Evolutionary conservation across 2,888 invertebrate genomes (phyloP), one percentile per base, ranked within the genome.

Genomic region (Epsilonema sp.): DNA sequence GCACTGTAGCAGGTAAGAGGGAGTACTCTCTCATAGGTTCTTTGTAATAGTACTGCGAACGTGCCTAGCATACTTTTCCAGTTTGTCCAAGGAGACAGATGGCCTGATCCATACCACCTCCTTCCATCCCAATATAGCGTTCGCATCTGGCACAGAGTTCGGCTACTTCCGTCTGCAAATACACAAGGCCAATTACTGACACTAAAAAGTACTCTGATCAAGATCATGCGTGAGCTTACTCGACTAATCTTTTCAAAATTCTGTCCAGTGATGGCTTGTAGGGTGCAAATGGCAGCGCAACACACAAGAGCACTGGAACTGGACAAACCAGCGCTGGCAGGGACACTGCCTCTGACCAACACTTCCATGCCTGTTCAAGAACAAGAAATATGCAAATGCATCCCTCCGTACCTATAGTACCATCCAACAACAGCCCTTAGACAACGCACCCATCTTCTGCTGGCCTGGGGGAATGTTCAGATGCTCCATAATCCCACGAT

Each of bases 61-160:
- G n/a, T n/a, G n/a, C n/a, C n/a, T n/a, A n/a, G n/a, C n/a, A 11
- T 40, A 42, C 31, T 41, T 13, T 44, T 37, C 31, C 31, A 19
- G n/a, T 53, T 45, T 70, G 76, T 2, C 83, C 94, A 38, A 92
- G 74, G 67, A 90, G 84, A 45, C 86, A 87, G 59, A 92, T 90
- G 0, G 97, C 92, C 70, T 99, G 97, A 69, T 99, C 97, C 97
- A 99, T 99, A 51, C 97, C 97, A 37, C 97, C 97, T 23, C 97
- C 94, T 68, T 87, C 81, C 1, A 94, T 92, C 22, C 97, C 97
- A 56, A 99, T 89, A 59, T 83, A 84, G 53, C 80, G 76, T 69
- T 99, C 97, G 63, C 85, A 80, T 54, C 73, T 74, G 0, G 92
- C 89, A 64, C 92, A 85, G 52, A 90, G 67, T 42, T 79, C 77